A percentile compares a stretch with the other conserved stretches of the same genome.
Evolutionary conservation across 1,140 invertebrate genomes (phyloP).

Genomic region (Belonocnema kinseyi): DNA sequence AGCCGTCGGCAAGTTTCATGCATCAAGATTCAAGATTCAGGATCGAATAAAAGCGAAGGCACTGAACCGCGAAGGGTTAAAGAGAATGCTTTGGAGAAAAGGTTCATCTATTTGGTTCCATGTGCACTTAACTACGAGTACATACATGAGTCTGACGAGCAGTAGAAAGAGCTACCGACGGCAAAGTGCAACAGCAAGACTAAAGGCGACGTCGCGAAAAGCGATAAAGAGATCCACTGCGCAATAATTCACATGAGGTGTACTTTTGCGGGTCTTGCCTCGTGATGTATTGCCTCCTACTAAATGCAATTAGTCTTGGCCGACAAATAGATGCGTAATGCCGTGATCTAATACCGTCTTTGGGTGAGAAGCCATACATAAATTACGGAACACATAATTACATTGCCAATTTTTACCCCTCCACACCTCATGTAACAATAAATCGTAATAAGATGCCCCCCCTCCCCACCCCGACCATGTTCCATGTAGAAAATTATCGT

Average conservation of each 20-base stretch:
- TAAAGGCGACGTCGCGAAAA: slow-evolving; percentile 52
- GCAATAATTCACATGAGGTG: slow-evolving; percentile 56
- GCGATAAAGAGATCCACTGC: slow-evolving; percentile 59
- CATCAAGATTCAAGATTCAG: not conserved
- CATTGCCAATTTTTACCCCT: too few relatives aligned
- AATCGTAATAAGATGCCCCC: too few relatives aligned
- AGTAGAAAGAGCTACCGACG: not conserved
- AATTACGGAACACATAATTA: too few relatives aligned
- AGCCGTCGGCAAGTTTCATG: slow-evolving; percentile 14
- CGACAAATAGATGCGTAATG: slow-evolving; percentile 62
- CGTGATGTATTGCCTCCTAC: slow-evolving; percentile 60
- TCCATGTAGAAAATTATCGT: too few relatives aligned
- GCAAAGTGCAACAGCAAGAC: slow-evolving; percentile 13
- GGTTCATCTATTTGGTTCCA: not conserved
- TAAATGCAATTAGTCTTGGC: slow-evolving; percentile 62
- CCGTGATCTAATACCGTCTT: slow-evolving; percentile 40
- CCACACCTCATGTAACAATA: too few relatives aligned
- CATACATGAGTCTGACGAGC: not conserved
- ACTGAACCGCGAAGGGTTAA: slow-evolving; percentile 7
- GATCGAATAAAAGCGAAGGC: not conserved
- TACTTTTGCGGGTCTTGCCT: slow-evolving; percentile 50
- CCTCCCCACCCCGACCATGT: too few relatives aligned
- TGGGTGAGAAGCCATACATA: not conserved
- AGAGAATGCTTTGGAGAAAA: slow-evolving; percentile 9
- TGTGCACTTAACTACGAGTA: slow-evolving; percentile 20